Conservation (phyloP, 2,797 vertebrate species). For the Catharus ustulatus region DNA sequence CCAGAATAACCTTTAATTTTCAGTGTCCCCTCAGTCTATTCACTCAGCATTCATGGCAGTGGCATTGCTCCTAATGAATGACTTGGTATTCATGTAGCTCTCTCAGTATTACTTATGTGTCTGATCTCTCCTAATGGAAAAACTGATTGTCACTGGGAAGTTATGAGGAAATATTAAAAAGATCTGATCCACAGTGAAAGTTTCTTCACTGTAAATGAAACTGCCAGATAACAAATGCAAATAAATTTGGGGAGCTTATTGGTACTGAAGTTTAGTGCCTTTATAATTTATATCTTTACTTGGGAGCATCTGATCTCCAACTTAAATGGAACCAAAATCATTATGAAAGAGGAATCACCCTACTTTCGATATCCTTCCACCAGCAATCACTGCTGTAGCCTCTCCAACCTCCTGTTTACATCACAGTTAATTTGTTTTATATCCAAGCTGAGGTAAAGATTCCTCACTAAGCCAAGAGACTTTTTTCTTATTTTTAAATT, state of each 20-base stretch:
- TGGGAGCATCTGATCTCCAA: conserved; percentile 33
- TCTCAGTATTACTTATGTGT: conserved; percentile 64
- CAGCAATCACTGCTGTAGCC: not conserved
- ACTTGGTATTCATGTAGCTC: conserved; percentile 69
- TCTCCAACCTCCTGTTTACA: not conserved
- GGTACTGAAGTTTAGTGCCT: conserved; percentile 28
- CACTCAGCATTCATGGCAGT: conserved; percentile 49
- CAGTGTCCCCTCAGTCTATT: conserved; percentile 39
- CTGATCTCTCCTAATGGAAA: conserved; percentile 72
- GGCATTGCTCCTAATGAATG: conserved; percentile 62
- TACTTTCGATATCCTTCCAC: not conserved
- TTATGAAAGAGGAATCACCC: conserved; percentile 28
- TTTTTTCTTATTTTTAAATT: not conserved
- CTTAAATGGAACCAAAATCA: conserved; percentile 23
- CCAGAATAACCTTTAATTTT: conserved; percentile 67
- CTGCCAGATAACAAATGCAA: conserved; percentile 56
- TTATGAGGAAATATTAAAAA: conserved; percentile 71
- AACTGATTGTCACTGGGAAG: conserved; percentile 65
- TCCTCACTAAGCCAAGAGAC: not conserved
- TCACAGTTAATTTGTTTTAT: conserved; percentile 21
- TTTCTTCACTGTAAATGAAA: conserved; percentile 61
- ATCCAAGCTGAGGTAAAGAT: not conserved
- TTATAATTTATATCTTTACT: conserved; percentile 37
- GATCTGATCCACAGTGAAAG: conserved; percentile 52
- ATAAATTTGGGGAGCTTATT: conserved; percentile 61